Percentiles rank a stretch among this genome's conserved stretches.
These are phyloP conservation scores for Homarus americanus DNA, from an alignment of 1,140 invertebrate genomes.

Conservation along the genomic window DNA sequence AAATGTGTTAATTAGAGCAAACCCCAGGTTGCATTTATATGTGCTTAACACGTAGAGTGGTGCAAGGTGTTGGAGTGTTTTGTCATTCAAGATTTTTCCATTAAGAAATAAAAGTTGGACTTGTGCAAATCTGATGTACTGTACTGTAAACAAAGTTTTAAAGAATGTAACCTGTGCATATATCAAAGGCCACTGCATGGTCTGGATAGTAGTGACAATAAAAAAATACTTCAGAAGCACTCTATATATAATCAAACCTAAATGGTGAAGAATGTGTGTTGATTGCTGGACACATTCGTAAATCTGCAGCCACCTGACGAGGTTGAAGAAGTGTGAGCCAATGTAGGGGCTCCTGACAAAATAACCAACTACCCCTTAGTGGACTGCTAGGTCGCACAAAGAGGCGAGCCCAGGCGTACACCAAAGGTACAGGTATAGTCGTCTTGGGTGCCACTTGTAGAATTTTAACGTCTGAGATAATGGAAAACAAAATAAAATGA, in stretches of 20 bases:
- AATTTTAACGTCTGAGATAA: slow-evolving; percentile 75
- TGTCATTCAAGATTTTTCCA: too few species aligned
- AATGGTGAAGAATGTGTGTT: slow-evolving; percentile 78
- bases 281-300: slow-evolving; percentile 78
- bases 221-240: neutral
- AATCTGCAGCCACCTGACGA: slow-evolving; percentile 81
- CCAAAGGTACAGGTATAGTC: slow-evolving; percentile 83
- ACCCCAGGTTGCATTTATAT: too few species aligned
- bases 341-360: slow-evolving; percentile 82
- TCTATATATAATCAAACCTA: slow-evolving; percentile 76
- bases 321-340: slow-evolving; percentile 84
- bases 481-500: neutral
- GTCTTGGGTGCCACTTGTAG: slow-evolving; percentile 76
- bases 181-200: too few species aligned
- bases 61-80: too few species aligned
- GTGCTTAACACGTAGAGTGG: too few species aligned
- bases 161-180: too few species aligned
- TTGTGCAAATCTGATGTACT: too few species aligned
- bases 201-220: neutral
- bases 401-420: slow-evolving; percentile 82
- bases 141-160: too few species aligned
- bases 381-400: slow-evolving; percentile 81
- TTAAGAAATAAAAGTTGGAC: too few species aligned
- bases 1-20: too few species aligned
- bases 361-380: slow-evolving; percentile 76